Evolutionary conservation across 2,888 invertebrate genomes (phyloP).

Genomic region (Sepioteuthis lessoniana): DNA sequence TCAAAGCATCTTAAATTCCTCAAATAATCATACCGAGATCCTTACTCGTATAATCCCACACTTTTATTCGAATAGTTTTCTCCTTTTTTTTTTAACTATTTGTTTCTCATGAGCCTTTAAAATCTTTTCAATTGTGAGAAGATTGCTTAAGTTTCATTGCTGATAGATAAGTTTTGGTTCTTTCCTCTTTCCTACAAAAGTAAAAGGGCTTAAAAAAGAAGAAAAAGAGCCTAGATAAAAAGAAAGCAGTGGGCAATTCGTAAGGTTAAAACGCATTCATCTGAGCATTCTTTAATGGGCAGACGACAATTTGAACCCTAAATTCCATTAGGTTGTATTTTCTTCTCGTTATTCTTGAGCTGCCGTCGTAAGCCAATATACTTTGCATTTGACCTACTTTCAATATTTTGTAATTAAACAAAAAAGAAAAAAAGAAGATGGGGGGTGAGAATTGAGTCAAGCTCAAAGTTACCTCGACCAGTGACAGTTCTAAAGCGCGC

Average conservation of each 20-base stretch:
- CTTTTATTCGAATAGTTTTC: too few species aligned
- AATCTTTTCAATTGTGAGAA: too few species aligned
- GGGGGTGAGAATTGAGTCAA: neutral
- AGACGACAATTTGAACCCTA: neutral
- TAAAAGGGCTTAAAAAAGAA: too few species aligned
- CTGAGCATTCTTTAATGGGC: neutral
- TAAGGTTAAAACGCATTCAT: neutral
- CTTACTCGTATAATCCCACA: too few species aligned
- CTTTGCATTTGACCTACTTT: conserved; percentile 13
- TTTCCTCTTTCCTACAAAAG: too few species aligned
- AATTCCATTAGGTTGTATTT: neutral
- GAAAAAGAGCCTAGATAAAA: too few species aligned
- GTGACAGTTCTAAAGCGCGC: neutral
- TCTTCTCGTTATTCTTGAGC: neutral
- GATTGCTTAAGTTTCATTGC: too few species aligned
- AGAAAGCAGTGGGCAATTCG: neutral
- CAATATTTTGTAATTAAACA: conserved; percentile 21
- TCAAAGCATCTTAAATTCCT: too few species aligned
- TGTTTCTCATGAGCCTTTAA: too few species aligned
- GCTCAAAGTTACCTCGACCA: neutral
- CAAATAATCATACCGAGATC: too few species aligned
- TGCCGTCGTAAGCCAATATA: neutral
- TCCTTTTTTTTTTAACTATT: too few species aligned
- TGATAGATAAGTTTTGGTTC: too few species aligned
- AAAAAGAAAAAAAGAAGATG: neutral